A percentile compares a stretch with the other conserved stretches of the same genome.
phyloP scores from a whole-genome alignment of 2,113 vertebrate genomes.

The Cacatua alba region DNA sequence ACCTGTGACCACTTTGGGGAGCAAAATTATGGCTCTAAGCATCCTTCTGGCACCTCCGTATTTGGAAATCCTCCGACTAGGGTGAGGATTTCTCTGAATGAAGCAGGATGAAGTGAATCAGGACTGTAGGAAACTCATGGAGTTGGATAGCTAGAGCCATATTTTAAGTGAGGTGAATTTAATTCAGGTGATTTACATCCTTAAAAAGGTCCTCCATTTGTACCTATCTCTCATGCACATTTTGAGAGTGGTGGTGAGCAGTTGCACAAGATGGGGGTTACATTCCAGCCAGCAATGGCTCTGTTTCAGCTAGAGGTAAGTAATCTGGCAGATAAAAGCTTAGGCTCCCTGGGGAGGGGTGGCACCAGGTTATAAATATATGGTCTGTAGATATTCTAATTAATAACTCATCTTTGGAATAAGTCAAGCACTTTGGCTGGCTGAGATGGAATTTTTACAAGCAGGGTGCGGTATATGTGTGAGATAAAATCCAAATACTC shows the following conservation, averaged over 20 bases:
- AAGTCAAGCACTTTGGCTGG: constrained; percentile 17
- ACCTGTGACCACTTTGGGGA: neutral
- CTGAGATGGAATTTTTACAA: constrained; percentile 62
- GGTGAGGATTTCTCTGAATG: neutral
- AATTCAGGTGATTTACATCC: neutral
- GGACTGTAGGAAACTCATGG: neutral
- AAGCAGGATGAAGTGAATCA: neutral
- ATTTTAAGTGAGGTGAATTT: neutral
- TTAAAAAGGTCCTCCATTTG: neutral
- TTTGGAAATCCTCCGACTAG: neutral
- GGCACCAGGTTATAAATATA: constrained; percentile 19
- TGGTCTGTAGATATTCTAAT: constrained; percentile 1
- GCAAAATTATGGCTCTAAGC: neutral
- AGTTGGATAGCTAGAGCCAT: neutral
- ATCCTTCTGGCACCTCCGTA: neutral
- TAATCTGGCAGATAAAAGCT: neutral
- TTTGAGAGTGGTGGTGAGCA: neutral
- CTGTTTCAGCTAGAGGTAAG: neutral
- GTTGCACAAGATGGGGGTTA: neutral
- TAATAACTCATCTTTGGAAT: constrained; percentile 37
- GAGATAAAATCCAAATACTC: constrained; percentile 62
- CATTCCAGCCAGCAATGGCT: neutral
- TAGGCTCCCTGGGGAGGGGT: neutral
- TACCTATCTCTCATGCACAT: neutral
- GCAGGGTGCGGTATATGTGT: constrained; percentile 49